Conservation (phyloP, 2,797 vertebrate species). For the Pantherophis alleghaniensis region DNA sequence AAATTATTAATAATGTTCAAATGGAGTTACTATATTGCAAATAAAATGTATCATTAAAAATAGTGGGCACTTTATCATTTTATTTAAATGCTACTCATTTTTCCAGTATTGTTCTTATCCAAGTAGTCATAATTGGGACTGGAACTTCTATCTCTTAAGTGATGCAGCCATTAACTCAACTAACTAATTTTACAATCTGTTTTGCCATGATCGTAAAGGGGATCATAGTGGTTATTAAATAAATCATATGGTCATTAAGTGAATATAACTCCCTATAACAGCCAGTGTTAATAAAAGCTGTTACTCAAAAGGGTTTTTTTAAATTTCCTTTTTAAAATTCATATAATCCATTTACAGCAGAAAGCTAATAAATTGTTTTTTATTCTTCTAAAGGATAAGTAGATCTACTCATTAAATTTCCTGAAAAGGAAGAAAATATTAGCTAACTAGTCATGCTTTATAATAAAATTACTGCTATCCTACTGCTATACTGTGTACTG, state of each 20-base stretch:
- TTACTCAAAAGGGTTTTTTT: neutral
- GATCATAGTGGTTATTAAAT: neutral
- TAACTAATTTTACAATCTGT: neutral
- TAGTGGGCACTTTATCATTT: neutral
- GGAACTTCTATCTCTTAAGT: neutral
- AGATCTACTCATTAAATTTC: neutral
- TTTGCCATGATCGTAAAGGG: neutral
- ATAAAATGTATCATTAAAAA: neutral
- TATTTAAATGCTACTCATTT: neutral
- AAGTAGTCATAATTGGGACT: neutral
- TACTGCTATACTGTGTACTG: neutral
- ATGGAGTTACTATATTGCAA: neutral
- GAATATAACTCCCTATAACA: neutral
- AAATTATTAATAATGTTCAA: neutral
- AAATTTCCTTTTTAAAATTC: neutral
- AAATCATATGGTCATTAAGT: neutral
- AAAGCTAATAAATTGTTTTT: neutral
- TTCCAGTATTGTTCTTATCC: neutral
- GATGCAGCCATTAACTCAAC: neutral
- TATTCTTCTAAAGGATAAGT: rapidly evolving
- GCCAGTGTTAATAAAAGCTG: neutral
- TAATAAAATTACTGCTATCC: neutral
- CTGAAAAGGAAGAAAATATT: neutral
- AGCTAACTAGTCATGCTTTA: neutral
- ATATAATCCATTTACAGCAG: neutral